Percentiles rank a stretch among this genome's conserved stretches.
Conservation (phyloP, 2,113 vertebrate genomes). For the Sturnira hondurensis region DNA sequence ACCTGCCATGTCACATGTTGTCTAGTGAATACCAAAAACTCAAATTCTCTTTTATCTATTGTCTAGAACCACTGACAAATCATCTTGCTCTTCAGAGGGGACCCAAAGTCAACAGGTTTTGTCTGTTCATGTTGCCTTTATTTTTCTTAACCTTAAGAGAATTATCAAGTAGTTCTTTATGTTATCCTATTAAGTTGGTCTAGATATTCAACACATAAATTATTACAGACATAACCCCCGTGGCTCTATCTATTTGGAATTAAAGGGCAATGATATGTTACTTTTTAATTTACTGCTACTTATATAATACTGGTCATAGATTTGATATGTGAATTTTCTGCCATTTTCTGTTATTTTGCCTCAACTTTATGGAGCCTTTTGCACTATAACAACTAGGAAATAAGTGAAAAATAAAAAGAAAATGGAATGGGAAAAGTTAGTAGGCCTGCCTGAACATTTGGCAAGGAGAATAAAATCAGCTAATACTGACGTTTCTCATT, state of each 20-base stretch:
- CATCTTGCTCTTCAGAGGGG: slow-evolving; percentile 68
- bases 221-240: neutral
- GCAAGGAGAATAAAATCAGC: neutral
- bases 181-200: slow-evolving; percentile 54
- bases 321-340: neutral
- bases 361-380: neutral
- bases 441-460: neutral
- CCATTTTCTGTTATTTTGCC: neutral
- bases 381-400: neutral
- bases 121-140: slow-evolving; percentile 49
- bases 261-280: neutral
- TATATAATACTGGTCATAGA: neutral
- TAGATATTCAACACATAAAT: slow-evolving; percentile 68
- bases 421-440: neutral
- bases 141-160: slow-evolving; percentile 69
- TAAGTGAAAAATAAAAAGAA: neutral
- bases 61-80: slow-evolving; percentile 77
- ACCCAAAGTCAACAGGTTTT: slow-evolving; percentile 68
- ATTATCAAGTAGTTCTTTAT: slow-evolving; percentile 65
- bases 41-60: slow-evolving; percentile 75
- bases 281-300: neutral
- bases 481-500: neutral
- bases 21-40: slow-evolving; percentile 76
- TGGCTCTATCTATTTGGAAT: neutral
- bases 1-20: slow-evolving; percentile 63